A percentile compares a stretch with the other conserved stretches of the same genome.
Evolutionary conservation across 2,113 vertebrate species (phyloP).

Genomic region (Erpornis zantholeuca): DNA sequence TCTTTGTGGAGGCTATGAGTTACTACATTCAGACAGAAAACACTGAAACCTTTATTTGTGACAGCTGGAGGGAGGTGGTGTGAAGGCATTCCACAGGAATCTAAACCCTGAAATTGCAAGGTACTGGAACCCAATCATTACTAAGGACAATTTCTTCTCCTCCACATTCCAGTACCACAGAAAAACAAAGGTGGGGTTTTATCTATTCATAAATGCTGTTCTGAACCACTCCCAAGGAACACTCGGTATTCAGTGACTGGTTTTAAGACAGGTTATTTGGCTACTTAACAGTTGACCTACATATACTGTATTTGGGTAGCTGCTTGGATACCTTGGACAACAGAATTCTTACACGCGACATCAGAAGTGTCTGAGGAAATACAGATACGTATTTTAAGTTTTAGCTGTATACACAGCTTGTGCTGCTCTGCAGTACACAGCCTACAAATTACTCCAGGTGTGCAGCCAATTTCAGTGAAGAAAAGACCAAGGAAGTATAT

Average conservation of each 20-base stretch:
- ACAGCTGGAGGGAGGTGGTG: neutral
- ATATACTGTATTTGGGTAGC: neutral
- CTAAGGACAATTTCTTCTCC: neutral
- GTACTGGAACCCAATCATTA: neutral
- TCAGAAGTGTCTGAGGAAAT: neutral
- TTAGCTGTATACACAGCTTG: neutral
- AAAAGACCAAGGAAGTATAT: neutral
- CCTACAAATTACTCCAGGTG: neutral
- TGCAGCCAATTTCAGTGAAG: neutral
- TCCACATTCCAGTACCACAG: neutral
- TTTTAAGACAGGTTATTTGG: conserved; percentile 20
- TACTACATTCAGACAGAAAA: neutral
- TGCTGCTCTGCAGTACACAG: neutral
- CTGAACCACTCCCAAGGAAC: neutral
- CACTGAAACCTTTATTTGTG: conserved; percentile 1
- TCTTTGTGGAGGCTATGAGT: neutral
- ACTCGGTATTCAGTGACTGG: neutral
- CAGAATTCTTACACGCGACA: neutral
- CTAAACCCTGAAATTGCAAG: conserved; percentile 10
- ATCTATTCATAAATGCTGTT: neutral
- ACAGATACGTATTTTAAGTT: neutral
- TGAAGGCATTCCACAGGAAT: neutral
- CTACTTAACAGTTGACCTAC: neutral
- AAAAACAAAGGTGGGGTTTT: conserved; percentile 25
- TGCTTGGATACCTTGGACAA: neutral